These are phyloP conservation scores for Drosophila lutescens DNA, from an alignment of 2,888 invertebrate genomes.

Conservation along the genomic window DNA sequence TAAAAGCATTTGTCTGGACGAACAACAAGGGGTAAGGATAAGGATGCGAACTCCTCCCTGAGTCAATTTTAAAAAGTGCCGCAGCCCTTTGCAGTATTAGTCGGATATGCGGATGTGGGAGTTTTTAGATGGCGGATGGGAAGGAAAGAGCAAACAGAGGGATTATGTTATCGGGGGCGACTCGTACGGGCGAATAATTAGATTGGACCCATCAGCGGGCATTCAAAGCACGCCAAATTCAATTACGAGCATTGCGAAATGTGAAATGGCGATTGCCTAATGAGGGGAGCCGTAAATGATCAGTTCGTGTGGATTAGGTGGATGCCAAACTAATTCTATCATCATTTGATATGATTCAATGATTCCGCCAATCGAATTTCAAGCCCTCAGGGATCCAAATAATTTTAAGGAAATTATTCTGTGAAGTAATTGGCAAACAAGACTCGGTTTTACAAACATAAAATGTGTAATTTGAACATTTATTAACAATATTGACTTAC, in stretches of 20 bases:
- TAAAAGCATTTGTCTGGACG: conserved; percentile 73
- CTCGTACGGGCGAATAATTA: conserved; percentile 32
- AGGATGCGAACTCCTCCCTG: conserved; percentile 11
- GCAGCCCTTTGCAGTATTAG: conserved; percentile 41
- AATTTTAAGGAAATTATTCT: too few relatives aligned
- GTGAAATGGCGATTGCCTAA: neutral
- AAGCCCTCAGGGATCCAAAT: neutral
- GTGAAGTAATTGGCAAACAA: neutral
- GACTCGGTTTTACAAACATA: too few relatives aligned
- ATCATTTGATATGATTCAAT: conserved; percentile 4
- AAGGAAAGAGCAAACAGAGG: conserved; percentile 12
- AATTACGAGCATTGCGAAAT: conserved; percentile 39
- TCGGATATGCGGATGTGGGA: neutral
- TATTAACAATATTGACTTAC: too few relatives aligned
- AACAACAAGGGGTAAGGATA: conserved; percentile 43
- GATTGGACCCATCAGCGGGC: conserved; percentile 29
- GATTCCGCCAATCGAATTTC: neutral
- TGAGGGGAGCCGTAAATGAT: conserved; percentile 3
- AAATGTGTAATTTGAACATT: too few relatives aligned
- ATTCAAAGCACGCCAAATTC: conserved; percentile 44
- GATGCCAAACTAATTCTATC: neutral
- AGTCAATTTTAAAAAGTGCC: conserved; percentile 72
- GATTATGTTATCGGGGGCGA: conserved; percentile 31
- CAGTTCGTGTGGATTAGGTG: neutral
- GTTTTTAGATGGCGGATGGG: neutral